phyloP scores from a whole-genome alignment of 2,113 vertebrate genomes.

The Hassar affinis region DNA sequence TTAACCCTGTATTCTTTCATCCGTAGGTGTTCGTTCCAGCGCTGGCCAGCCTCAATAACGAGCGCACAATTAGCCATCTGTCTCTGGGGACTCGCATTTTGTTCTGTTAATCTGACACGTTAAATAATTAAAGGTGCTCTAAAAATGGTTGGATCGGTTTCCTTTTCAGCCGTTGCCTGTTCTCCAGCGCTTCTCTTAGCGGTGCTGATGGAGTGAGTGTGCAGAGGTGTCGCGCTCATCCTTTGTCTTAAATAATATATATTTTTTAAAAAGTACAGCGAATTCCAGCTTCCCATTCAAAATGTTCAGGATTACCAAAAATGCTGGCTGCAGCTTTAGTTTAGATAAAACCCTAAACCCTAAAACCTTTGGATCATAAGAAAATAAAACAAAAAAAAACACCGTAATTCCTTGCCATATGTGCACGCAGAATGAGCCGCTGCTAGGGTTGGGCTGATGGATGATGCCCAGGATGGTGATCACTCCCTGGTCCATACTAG shows the following conservation, averaged over 20 bases:
- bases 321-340: not conserved
- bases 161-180: not conserved
- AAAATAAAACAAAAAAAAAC: not conserved
- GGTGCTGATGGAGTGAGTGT: not conserved
- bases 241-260: no score
- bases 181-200: not conserved
- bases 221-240: not conserved
- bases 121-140: constrained; percentile 72
- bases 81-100: constrained; percentile 70
- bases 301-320: no score
- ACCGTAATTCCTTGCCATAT: not conserved
- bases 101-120: constrained; percentile 72
- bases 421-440: not conserved
- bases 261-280: not conserved
- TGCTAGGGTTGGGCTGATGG: no score
- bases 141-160: constrained; percentile 44
- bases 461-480: no score
- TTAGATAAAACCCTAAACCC: not conserved
- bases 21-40: constrained; percentile 17
- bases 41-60: constrained; percentile 64
- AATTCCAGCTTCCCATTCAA: not conserved
- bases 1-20: constrained; percentile 30
- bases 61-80: constrained; percentile 67
- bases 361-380: not conserved
- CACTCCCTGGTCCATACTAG: not conserved